Conservation (phyloP, 2,888 invertebrate genomes). For the Pollenia labialis region DNA sequence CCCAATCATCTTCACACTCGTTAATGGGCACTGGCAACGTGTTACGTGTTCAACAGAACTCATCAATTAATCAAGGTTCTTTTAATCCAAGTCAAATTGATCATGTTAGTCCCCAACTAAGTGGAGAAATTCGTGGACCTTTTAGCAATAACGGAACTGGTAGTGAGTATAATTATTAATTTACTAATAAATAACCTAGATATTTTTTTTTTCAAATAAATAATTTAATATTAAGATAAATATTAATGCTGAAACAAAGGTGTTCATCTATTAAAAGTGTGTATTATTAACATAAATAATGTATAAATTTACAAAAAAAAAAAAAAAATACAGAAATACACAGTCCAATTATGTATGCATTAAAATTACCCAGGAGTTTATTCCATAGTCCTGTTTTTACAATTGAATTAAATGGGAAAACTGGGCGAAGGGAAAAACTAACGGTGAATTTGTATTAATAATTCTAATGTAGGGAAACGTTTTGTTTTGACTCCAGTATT, state of each 20-base stretch:
- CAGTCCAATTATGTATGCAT: too few species aligned
- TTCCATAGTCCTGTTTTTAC: too few species aligned
- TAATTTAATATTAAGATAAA: background rate
- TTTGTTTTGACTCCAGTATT: too few species aligned
- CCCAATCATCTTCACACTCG: constrained; percentile 77
- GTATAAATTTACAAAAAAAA: too few species aligned
- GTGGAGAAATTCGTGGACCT: constrained; percentile 80
- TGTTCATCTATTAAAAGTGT: constrained; percentile 6
- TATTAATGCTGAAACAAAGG: constrained; percentile 7
- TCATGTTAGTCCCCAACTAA: constrained; percentile 79
- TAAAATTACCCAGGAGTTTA: too few species aligned
- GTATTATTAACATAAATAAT: background rate
- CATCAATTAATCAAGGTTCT: constrained; percentile 77
- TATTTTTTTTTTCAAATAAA: too few species aligned
- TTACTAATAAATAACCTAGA: too few species aligned
- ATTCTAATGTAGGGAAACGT: too few species aligned
- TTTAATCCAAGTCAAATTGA: constrained; percentile 81
- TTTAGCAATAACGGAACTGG: constrained; percentile 83
- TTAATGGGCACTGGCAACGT: constrained; percentile 75
- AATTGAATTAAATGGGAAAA: too few species aligned
- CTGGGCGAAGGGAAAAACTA: too few species aligned
- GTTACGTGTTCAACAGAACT: constrained; percentile 72
- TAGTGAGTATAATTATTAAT: constrained; percentile 79
- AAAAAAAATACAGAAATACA: too few species aligned
- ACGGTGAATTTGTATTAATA: too few species aligned